These are phyloP conservation scores for Daktulosphaira vitifoliae DNA, from an alignment of 1,140 invertebrate species.

Conservation along the genomic window DNA sequence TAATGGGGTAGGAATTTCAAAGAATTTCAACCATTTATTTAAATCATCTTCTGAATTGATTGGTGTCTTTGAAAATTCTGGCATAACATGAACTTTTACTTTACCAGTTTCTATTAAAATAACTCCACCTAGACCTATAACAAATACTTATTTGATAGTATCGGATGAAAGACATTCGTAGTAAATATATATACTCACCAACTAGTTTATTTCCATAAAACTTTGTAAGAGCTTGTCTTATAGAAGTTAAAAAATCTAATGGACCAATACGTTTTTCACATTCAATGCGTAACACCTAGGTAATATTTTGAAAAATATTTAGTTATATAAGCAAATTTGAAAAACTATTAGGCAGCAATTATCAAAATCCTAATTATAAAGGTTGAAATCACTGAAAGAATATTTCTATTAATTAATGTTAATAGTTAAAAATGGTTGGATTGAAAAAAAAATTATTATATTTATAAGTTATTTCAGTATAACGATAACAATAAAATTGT, in stretches of 20 bases:
- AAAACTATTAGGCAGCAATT: no score
- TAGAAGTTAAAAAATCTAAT: constrained; percentile 72
- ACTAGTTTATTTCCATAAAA: constrained; percentile 67
- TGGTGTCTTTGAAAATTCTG: constrained; percentile 72
- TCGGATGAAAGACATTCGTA: background rate
- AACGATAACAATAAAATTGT: no score
- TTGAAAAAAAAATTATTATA: no score
- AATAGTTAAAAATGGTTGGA: no score
- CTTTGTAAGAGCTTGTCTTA: constrained; percentile 61
- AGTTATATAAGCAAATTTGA: no score
- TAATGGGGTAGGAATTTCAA: constrained; percentile 77
- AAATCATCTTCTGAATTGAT: constrained; percentile 62
- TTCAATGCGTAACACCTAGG: constrained; percentile 70
- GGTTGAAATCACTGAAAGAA: background rate
- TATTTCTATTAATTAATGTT: no score
- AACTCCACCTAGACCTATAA: constrained; percentile 71
- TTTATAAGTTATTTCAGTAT: no score
- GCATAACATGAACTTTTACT: constrained; percentile 87
- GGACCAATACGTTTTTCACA: constrained; percentile 67
- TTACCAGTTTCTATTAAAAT: constrained; percentile 75
- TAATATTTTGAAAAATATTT: no score
- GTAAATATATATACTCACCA: constrained; percentile 47
- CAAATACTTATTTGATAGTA: constrained; percentile 21
- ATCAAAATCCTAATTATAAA: no score
- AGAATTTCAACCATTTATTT: constrained; percentile 85